Conservation (phyloP, 2,113 vertebrate species). For the Bubalus kerabau region DNA sequence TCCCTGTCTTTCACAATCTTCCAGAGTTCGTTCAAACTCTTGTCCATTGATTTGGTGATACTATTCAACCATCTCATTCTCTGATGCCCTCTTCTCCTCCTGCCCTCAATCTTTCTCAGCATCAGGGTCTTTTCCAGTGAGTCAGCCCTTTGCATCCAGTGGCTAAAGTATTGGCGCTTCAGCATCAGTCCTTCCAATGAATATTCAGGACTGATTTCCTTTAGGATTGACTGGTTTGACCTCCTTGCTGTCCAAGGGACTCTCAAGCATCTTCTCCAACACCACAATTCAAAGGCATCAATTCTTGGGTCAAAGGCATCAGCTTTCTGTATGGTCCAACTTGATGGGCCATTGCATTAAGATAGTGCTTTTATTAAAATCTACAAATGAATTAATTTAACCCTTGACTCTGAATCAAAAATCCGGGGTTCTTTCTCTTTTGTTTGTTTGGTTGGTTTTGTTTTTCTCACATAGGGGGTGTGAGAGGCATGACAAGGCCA, state of each 20-base stretch:
- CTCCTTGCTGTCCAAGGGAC: neutral
- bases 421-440: neutral
- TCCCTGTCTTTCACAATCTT: neutral
- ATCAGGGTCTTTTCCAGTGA: neutral
- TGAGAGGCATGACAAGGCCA: neutral
- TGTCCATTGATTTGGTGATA: neutral
- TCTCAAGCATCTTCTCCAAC: neutral
- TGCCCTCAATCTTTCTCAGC: neutral
- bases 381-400: neutral
- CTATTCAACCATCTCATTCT: neutral
- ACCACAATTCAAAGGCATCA: neutral
- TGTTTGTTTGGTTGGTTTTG: neutral
- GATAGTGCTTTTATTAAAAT: neutral
- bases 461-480: fast-evolving
- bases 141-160: neutral
- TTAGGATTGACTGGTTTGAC: neutral
- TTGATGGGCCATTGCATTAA: neutral
- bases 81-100: neutral
- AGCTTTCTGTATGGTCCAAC: neutral
- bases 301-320: neutral
- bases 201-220: neutral
- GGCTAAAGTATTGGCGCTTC: neutral
- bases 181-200: neutral
- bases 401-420: neutral
- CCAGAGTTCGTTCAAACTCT: neutral